These are phyloP conservation scores for Agrypnus murinus DNA, from an alignment of 2,888 invertebrate species.

Conservation along the genomic window DNA sequence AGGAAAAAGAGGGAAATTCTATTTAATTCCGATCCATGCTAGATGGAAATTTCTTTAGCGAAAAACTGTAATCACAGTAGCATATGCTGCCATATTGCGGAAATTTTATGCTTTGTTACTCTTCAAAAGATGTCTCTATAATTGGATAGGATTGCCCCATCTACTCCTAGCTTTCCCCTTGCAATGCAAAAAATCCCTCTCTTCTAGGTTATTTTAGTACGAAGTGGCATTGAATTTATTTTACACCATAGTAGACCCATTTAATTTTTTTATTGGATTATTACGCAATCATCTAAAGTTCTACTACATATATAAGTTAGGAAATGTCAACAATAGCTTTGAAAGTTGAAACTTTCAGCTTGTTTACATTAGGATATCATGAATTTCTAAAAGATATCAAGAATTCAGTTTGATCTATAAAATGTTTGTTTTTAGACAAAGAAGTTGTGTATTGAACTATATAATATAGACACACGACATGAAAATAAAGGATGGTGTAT, in stretches of 20 bases:
- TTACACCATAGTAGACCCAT: constrained; percentile 23
- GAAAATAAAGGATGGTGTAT: too few relatives aligned
- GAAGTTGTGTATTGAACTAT: too few relatives aligned
- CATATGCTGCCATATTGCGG: constrained; percentile 24
- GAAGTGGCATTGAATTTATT: constrained; percentile 13
- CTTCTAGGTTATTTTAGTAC: constrained; percentile 24
- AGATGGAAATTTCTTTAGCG: neutral
- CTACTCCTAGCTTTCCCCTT: constrained; percentile 23
- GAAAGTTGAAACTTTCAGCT: too few relatives aligned
- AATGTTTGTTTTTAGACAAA: neutral
- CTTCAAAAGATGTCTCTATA: constrained; percentile 32
- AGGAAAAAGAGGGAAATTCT: neutral
- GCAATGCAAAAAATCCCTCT: constrained; percentile 24
- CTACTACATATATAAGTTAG: too few relatives aligned
- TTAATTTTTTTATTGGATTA: too few relatives aligned
- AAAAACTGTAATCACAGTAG: constrained; percentile 3
- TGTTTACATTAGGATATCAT: too few relatives aligned
- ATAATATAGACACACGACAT: too few relatives aligned
- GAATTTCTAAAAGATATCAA: too few relatives aligned
- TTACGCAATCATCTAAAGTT: too few relatives aligned
- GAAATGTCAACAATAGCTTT: too few relatives aligned
- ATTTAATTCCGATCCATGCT: too few relatives aligned
- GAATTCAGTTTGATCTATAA: neutral
- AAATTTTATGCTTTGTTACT: constrained; percentile 39
- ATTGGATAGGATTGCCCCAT: constrained; percentile 27